Base-by-base conservation (phyloP, 2,113 vertebrate species). In the Labrus mixtus region DNA sequence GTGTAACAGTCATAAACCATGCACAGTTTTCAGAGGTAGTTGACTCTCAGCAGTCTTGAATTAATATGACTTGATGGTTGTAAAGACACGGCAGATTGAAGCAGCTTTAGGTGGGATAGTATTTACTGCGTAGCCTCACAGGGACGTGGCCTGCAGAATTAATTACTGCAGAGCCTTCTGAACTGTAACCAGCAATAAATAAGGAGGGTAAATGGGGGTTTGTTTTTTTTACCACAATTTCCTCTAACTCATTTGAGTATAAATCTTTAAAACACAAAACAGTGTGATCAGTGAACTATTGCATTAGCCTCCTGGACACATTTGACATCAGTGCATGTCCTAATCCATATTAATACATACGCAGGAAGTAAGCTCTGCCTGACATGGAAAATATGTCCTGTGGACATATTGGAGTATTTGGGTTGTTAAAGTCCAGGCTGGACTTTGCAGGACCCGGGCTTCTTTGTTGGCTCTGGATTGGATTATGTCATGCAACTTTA, bases 121-220 rank as follows among this genome's bases (percentile, higher is more conserved):
- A 73, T 73, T 75, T 57, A 77, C 79, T 73, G n/a, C 9, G 54
- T 54, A 75, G 39, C 71, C 63, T 58, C 41, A 20, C 72, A 20
- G 87, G 74, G 75, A 80, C 70, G 73, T 72, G 71, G 75, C 71
- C 76, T 56, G 68, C 39, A 78, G 82, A 76, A 85, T 86, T 83
- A 92, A 87, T 91, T 83, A 87, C 70, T 67, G 67, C 29, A 77
- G 61, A 68, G 78, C 70, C 74, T 71, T 50, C 60, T 85, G 65
- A 89, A 81, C 76, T 87, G 80, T 76, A 76, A 88, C 78, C 59
- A 81, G 76, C 59, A 54, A 81, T 67, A 72, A 81, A 33, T 46
- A 43, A 57, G 36, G 60, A 66, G 57, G 53, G 62, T 78, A 71
- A 59, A 76, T 33, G 39, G 15, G 19, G 23, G 16, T 58, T 20